Conservation (phyloP, 2,888 invertebrate species). For the Parnassius apollo region DNA sequence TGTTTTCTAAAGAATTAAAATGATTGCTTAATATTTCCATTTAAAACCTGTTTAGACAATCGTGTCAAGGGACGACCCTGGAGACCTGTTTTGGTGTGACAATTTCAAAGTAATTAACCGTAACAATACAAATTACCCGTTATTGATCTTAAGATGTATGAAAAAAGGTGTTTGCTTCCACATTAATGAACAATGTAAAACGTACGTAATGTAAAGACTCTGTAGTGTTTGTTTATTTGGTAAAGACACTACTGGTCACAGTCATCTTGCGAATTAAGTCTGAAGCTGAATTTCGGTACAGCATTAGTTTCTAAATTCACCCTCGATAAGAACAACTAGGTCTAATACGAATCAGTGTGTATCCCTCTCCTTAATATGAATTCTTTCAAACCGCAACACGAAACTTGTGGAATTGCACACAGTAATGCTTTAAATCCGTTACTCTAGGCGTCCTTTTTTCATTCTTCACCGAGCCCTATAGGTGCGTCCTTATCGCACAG, state of each 20-base stretch:
- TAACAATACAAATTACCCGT: conserved; percentile 9
- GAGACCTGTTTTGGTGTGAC: conserved; percentile 26
- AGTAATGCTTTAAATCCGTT: conserved; percentile 69
- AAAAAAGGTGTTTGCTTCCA: too few species aligned
- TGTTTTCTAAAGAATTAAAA: conserved; percentile 8
- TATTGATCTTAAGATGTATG: too few species aligned
- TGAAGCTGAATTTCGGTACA: too few species aligned
- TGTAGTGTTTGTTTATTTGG: too few species aligned
- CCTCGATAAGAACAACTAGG: conserved; percentile 1
- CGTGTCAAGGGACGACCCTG: conserved; percentile 31
- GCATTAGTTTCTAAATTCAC: too few species aligned
- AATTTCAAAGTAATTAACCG: conserved; percentile 17
- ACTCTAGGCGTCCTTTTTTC: conserved; percentile 65
- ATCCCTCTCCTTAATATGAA: conserved; percentile 31
- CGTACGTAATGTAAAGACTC: too few species aligned
- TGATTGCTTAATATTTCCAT: conserved; percentile 12
- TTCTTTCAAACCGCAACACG: conserved; percentile 46
- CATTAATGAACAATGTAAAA: too few species aligned
- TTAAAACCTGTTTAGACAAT: conserved; percentile 30
- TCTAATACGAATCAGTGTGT: conserved; percentile 10
- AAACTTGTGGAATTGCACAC: conserved; percentile 67
- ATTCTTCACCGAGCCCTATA: conserved; percentile 55
- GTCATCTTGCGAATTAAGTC: too few species aligned
- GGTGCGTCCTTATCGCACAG: conserved; percentile 66
- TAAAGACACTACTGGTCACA: too few species aligned